A percentile compares a stretch with the other conserved stretches of the same genome.
Evolutionary conservation across 1,140 invertebrate species (phyloP).

Genomic region (Arion vulgaris): DNA sequence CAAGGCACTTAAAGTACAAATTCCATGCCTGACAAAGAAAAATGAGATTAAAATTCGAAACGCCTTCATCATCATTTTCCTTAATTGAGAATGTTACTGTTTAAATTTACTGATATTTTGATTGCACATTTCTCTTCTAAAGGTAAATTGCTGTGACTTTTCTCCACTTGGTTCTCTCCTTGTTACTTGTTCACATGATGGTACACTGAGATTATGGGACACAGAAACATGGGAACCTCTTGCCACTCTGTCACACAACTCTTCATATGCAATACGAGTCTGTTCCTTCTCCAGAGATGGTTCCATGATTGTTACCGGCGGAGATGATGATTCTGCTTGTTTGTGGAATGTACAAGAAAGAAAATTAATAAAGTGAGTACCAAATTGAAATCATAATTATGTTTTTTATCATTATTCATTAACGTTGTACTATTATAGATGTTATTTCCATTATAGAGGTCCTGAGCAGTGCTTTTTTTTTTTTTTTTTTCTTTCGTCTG

Average conservation of each 20-base stretch:
- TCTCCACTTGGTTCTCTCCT: constrained; percentile 82
- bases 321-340: constrained; percentile 83
- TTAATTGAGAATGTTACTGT: no score
- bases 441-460: not conserved
- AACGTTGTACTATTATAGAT: no score
- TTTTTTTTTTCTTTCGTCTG: no score
- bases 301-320: constrained; percentile 78
- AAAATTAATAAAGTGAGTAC: constrained; percentile 76
- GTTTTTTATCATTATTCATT: no score
- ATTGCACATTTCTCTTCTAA: not conserved
- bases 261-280: constrained; percentile 79
- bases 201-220: constrained; percentile 82
- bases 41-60: no score
- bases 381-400: no score
- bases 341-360: constrained; percentile 82
- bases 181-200: constrained; percentile 82
- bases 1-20: no score
- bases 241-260: constrained; percentile 79
- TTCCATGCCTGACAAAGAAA: no score
- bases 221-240: constrained; percentile 77
- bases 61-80: no score
- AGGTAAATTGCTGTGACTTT: constrained; percentile 76
- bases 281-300: constrained; percentile 81
- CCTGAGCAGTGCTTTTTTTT: not conserved
- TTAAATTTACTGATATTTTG: no score